A percentile compares a stretch with the other conserved stretches of the same genome.
These are phyloP conservation scores for Calameuta filiformis DNA, from an alignment of 2,888 invertebrate species.

Conservation along the genomic window DNA sequence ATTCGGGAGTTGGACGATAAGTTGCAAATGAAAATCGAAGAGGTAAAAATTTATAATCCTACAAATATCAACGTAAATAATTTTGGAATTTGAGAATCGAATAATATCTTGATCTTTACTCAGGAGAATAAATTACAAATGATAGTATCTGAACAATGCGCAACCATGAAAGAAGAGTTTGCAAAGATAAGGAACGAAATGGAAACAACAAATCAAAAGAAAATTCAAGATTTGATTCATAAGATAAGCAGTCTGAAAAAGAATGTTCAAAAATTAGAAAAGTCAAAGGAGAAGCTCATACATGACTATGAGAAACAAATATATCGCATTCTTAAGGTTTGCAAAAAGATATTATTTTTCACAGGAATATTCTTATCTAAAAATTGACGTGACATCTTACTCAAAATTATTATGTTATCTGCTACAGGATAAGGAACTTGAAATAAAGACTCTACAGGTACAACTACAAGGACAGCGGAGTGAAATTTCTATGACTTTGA, in stretches of 20 bases:
- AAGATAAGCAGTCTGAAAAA: slow-evolving; percentile 45
- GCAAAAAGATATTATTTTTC: slow-evolving; percentile 3
- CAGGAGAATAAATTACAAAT: slow-evolving; percentile 50
- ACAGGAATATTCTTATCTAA: neutral
- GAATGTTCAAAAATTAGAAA: slow-evolving; percentile 44
- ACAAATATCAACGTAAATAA: neutral
- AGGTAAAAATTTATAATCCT: slow-evolving; percentile 35
- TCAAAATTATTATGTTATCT: slow-evolving; percentile 8
- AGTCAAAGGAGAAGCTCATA: slow-evolving; percentile 43
- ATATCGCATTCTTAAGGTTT: slow-evolving; percentile 46
- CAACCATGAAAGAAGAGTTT: slow-evolving; percentile 51
- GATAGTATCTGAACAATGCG: slow-evolving; percentile 48
- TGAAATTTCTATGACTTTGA: slow-evolving; percentile 44
- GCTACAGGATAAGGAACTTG: slow-evolving; percentile 47
- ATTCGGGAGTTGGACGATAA: slow-evolving; percentile 47
- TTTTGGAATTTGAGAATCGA: neutral
- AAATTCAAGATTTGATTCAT: slow-evolving; percentile 39
- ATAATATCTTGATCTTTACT: neutral
- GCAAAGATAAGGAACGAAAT: slow-evolving; percentile 45
- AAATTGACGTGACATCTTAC: neutral
- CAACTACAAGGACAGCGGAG: slow-evolving; percentile 46
- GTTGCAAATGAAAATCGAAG: slow-evolving; percentile 44
- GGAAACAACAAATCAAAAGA: slow-evolving; percentile 40
- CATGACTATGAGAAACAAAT: slow-evolving; percentile 52
- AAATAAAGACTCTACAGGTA: slow-evolving; percentile 47